Evolutionary conservation across 2,797 vertebrate genomes (phyloP), one percentile per base, ranked within the genome.

Genomic region (Micromesistius poutassou): DNA sequence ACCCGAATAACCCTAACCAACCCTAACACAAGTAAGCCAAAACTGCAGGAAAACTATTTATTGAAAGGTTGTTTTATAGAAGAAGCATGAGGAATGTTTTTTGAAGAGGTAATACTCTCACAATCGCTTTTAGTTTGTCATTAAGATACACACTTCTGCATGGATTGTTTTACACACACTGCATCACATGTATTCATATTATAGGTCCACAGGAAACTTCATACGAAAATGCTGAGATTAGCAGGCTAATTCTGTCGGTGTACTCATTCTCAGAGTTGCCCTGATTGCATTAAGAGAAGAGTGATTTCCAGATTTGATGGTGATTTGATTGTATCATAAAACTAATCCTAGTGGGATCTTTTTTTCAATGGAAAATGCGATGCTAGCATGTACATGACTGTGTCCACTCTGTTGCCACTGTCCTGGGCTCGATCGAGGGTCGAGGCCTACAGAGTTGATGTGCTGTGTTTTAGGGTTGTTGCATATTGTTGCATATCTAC

Each of bases 71-170:
- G 72, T 79, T 83, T 25, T 36, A 84, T 87, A 82, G 73, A 75
- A 30, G 85, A 82, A 77, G 91, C 88, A 90, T 83, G 86, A 81
- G 75, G 81, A 90, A 87, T 88, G 83, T 87, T 89, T 87, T 81
- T 72, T 83, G 36, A 80, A 78, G 62, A 81, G 50, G 76, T 81
- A 83, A 22, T 71, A 25, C 76, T 84, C 80, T 81, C 75, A 68
- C 78, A 19, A 36, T 68, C 25, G 82, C 76, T 62, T 5, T 79
- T 71, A 77, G 36, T 77, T 83, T 50, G 79, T 35, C 38, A 13
- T 66, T 30, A 25, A 40, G 40, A 76, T 73, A 82, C 33, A 30
- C 70, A 76, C 50, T 71, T 76, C 25, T 82, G 83, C 80, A 82
- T 79, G 83, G 74, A 78, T 2, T 12, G 14, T 66, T 30, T 30